phyloP scores from a whole-genome alignment of 2,797 vertebrate genomes.

The Lindbergichthys nudifrons region DNA sequence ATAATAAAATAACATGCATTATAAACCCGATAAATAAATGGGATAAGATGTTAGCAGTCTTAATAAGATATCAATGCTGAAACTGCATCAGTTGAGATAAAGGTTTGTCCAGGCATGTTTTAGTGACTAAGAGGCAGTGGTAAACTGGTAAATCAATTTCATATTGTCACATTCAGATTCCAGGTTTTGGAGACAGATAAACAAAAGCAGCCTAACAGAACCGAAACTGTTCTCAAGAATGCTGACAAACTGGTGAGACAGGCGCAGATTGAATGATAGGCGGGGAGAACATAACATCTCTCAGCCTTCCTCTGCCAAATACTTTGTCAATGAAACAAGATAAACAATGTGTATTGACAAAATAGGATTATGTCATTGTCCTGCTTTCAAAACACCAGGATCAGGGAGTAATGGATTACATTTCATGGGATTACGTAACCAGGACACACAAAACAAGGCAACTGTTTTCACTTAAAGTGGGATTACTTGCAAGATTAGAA shows the following conservation, averaged over 20 bases:
- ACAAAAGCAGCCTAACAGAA: slow-evolving; percentile 44
- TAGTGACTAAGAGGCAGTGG: slow-evolving; percentile 12
- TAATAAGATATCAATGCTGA: no score
- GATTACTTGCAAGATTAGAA: no score
- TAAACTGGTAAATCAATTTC: slow-evolving; percentile 4
- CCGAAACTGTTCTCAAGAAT: slow-evolving; percentile 63
- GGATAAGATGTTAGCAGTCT: no score
- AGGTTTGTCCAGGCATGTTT: slow-evolving; percentile 6
- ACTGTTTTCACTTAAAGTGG: no score
- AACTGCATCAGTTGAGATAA: not conserved
- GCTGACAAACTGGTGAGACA: slow-evolving; percentile 66
- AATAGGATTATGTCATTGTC: not conserved
- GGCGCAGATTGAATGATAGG: slow-evolving; percentile 35
- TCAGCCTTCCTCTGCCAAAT: not conserved
- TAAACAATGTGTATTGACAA: not conserved
- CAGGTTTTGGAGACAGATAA: slow-evolving; percentile 41
- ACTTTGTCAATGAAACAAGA: slow-evolving; percentile 6
- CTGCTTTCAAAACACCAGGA: not conserved
- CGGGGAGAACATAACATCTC: slow-evolving; percentile 39
- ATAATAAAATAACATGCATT: no score
- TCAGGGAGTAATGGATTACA: no score
- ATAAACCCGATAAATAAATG: no score
- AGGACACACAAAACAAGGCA: no score
- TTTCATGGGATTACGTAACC: no score
- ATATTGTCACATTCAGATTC: slow-evolving; percentile 24